Base-by-base conservation (phyloP, 2,113 vertebrate genomes). In the Siniperca knerii region DNA sequence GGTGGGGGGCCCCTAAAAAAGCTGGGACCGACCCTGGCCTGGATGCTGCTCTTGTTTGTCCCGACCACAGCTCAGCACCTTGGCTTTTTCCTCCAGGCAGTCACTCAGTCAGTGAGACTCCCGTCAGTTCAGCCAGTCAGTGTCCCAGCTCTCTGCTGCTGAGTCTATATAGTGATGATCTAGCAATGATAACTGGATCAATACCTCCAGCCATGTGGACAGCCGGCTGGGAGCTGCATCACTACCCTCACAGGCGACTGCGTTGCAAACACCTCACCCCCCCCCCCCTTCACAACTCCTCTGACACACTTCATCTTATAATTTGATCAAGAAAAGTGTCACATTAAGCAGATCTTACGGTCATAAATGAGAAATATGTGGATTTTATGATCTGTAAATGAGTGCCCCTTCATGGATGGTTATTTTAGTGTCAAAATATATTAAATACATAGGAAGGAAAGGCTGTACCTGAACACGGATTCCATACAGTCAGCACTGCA, bases 381-480 rank as follows among this genome's bases (percentile, higher is more conserved):
- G 61, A 89, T 91, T 94, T 94, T 94, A 94, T 94, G 94, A 93
- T 88, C 81, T 92, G 94, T 92, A 95, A 94, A 95, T 92, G 86
- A 93, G 88, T 90, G 85, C 79, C 87, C 89, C 87, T 95, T 95
- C 95, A 95, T 93, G 92, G 94, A 82, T 90, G 92, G 92, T 94
- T 95, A 95, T 94, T 95, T 95, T 95, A 94, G 92, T 93, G 92
- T 92, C 90, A 93, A 94, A 94, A 92, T 94, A 94, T 90, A 94
- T 95, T 93, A 93, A 96, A 94, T 84, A 92, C 86, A 94, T 94
- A 93, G 91, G 92, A 91, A 89, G 86, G 82, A 89, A 90, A 83
- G 84, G 85, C 75, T 91, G 86, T 40, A 89, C 75, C 70, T 86
- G 76, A 82, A 92, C 65, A 82, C 81, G 46, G 79, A 76, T 88